Evolutionary conservation across 2,797 vertebrate species (phyloP), one percentile per base, ranked within the genome.

Genomic region (Trichosurus vulpecula): DNA sequence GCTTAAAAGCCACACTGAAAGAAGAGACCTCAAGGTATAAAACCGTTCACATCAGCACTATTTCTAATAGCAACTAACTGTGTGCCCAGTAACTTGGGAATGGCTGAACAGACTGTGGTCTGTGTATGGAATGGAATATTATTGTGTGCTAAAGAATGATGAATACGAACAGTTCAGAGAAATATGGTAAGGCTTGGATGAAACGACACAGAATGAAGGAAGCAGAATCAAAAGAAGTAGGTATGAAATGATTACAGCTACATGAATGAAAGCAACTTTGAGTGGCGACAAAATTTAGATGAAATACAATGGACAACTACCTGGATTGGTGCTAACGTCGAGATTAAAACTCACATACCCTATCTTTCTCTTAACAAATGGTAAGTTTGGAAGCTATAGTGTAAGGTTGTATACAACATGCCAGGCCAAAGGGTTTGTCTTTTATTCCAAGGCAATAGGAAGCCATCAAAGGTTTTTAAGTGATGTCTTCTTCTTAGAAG

Each of bases 1-100:
- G n/a, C 8, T 81, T 81, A 47, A 81, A 81, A 81, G 66, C n/a
- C 66, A 81, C 19, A 47, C 4, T 41, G n/a, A 41, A 81, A 81
- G 66, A 81, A 81, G n/a, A 81, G n/a, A 81, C n/a, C 66, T 81
- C n/a, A 81, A 81, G n/a, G 66, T 47, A 81, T 81, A n/a, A 81
- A 81, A 81, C 41, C 47, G 25, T 81, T 81, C 66, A 81, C 66
- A 81, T 47, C 66, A 81, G n/a, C n/a, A 81, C 66, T 22, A 81
- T 81, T 41, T 81, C 66, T 81, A 81, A 81, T 47, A 81, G 66
- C 19, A 81, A 81, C n/a, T 25, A 81, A 81, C 66, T 41, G n/a
- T 74, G 66, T 41, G 16, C 66, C 66, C 66, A 81, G 66, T 81
- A 81, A 41, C 66, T 81, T 81, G 66, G n/a, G n/a, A 81, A 81